Percentiles rank a stretch among this genome's conserved stretches.
These are phyloP conservation scores for Eospalax fontanierii DNA, from an alignment of 2,797 vertebrate species.

Conservation along the genomic window DNA sequence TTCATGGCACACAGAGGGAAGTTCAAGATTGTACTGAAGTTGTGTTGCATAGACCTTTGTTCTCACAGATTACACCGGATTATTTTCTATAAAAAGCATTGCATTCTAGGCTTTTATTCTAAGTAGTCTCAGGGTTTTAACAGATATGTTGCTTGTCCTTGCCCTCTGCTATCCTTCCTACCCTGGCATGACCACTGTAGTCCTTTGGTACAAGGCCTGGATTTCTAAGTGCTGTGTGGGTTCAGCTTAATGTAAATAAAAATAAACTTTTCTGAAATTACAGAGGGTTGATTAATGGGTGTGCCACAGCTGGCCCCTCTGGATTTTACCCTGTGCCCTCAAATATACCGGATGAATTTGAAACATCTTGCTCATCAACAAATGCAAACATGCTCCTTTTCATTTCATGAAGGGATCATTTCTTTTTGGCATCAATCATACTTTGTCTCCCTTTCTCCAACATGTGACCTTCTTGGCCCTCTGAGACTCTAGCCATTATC, in stretches of 20 bases:
- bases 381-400: conserved; percentile 1
- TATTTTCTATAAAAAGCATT: background rate
- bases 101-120: background rate
- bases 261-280: background rate
- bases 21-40: background rate
- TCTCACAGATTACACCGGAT: background rate
- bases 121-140: background rate
- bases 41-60: background rate
- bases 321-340: background rate
- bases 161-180: background rate
- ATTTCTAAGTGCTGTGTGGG: background rate
- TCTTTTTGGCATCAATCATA: background rate
- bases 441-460: background rate
- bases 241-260: background rate
- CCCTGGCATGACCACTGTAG: background rate
- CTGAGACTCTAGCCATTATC: background rate
- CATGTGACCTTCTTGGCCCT: fast-evolving
- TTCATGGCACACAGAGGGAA: background rate
- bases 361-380: conserved; percentile 46
- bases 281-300: background rate
- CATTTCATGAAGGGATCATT: background rate
- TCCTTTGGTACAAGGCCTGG: background rate
- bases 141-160: background rate
- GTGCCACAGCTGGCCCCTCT: background rate
- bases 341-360: background rate